These are phyloP conservation scores for Vespertilio murinus DNA, from an alignment of 2,797 vertebrate genomes.

Conservation along the genomic window DNA sequence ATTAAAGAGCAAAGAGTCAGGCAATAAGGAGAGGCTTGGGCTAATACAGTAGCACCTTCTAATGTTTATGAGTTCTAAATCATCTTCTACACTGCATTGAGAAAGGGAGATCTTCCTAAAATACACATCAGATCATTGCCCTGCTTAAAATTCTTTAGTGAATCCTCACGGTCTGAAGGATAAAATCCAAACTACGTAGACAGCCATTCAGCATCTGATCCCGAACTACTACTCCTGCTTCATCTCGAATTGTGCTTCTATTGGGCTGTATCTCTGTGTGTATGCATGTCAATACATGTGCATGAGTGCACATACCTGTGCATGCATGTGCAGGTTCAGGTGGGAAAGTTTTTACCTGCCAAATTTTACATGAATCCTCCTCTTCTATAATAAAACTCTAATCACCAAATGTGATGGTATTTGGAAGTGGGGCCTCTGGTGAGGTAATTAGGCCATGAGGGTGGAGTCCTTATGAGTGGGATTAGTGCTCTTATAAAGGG, in stretches of 20 bases:
- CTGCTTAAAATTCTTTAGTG: constrained; percentile 11
- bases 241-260: not conserved
- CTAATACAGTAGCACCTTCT: not conserved
- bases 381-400: not conserved
- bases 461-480: not conserved
- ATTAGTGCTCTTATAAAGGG: not conserved
- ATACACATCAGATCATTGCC: not conserved
- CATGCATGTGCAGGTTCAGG: not conserved
- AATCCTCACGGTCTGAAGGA: not conserved
- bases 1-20: not conserved
- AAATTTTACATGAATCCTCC: too few species aligned
- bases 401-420: not conserved
- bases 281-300: not conserved
- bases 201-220: not conserved
- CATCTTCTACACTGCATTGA: not conserved
- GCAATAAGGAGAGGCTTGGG: not conserved
- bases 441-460: not conserved
- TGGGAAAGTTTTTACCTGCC: not conserved
- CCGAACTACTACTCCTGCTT: not conserved
- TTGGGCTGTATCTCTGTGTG: not conserved
- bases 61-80: not conserved
- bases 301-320: not conserved
- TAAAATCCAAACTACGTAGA: not conserved
- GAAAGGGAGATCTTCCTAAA: not conserved
- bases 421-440: too few species aligned